Evolutionary conservation across 1,140 invertebrate species (phyloP).

Genomic region (Heliothis virescens): DNA sequence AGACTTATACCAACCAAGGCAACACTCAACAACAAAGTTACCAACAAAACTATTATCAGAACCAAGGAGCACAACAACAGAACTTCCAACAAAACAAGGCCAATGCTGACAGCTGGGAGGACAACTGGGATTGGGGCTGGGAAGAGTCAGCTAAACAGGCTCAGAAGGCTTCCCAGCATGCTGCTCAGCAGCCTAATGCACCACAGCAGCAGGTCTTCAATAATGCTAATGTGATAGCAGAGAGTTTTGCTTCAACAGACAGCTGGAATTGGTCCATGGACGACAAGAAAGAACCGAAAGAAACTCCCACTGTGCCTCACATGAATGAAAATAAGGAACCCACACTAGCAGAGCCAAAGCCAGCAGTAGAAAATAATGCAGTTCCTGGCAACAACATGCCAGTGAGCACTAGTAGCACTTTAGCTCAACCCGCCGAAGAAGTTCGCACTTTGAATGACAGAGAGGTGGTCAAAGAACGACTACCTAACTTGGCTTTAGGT

Average conservation of each 20-base stretch:
- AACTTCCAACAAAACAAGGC: slow-evolving; percentile 66
- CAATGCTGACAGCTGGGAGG: slow-evolving; percentile 77
- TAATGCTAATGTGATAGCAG: slow-evolving; percentile 84
- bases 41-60: slow-evolving; percentile 75
- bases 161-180: slow-evolving; percentile 61
- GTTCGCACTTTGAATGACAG: slow-evolving; percentile 78
- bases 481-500: slow-evolving; percentile 79
- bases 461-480: slow-evolving; percentile 75
- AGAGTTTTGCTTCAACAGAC: slow-evolving; percentile 80
- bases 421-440: slow-evolving; percentile 64
- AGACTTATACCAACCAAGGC: slow-evolving; percentile 73
- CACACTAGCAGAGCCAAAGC: slow-evolving; percentile 47
- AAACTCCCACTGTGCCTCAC: slow-evolving; percentile 41
- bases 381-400: slow-evolving; percentile 50
- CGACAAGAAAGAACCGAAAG: slow-evolving; percentile 70
- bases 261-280: slow-evolving; percentile 84
- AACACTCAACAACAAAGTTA: slow-evolving; percentile 66
- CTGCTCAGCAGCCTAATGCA: slow-evolving; percentile 42
- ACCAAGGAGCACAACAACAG: slow-evolving; percentile 66
- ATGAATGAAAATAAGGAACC: slow-evolving; percentile 48
- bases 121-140: slow-evolving; percentile 85
- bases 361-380: slow-evolving; percentile 54
- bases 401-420: slow-evolving; percentile 54
- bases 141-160: slow-evolving; percentile 79
- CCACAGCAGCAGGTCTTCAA: slow-evolving; percentile 61